Evolutionary conservation across 37 sponge, comb jelly and placozoan genomes (phyloP).

Genomic region (Dysidea cf. avara): DNA sequence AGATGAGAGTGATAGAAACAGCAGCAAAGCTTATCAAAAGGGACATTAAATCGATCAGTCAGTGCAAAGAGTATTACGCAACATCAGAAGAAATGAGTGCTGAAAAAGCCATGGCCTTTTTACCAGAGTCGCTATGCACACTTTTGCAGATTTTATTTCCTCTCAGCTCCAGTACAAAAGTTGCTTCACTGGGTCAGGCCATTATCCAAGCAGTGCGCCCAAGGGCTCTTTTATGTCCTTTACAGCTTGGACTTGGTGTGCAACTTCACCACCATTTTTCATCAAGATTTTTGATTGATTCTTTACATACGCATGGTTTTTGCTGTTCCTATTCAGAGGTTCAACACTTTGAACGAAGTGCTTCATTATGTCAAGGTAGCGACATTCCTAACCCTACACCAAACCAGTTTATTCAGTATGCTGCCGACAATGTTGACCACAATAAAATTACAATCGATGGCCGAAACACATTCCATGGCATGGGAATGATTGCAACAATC

Average conservation of each 20-base stretch:
- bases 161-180: no score
- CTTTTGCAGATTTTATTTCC: no score
- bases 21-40: constrained; percentile 20
- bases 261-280: constrained; percentile 12
- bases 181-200: constrained; percentile 10
- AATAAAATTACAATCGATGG: constrained; percentile 27
- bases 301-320: background rate
- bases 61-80: no score
- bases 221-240: no score
- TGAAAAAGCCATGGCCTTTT: no score
- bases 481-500: constrained; percentile 16
- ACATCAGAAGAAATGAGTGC: no score
- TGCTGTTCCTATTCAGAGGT: constrained; percentile 27
- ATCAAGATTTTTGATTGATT: constrained; percentile 1
- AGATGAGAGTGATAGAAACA: constrained; percentile 17
- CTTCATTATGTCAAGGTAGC: constrained; percentile 16
- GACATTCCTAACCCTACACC: constrained; percentile 27
- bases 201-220: background rate
- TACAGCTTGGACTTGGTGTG: no score
- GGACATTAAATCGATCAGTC: background rate
- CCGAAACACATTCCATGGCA: constrained; percentile 22
- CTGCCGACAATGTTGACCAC: constrained; percentile 26
- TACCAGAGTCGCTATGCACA: no score
- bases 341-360: constrained; percentile 15
- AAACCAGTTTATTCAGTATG: constrained; percentile 25